phyloP scores from a whole-genome alignment of 2,797 vertebrate genomes.

The Gallirallus australis region DNA sequence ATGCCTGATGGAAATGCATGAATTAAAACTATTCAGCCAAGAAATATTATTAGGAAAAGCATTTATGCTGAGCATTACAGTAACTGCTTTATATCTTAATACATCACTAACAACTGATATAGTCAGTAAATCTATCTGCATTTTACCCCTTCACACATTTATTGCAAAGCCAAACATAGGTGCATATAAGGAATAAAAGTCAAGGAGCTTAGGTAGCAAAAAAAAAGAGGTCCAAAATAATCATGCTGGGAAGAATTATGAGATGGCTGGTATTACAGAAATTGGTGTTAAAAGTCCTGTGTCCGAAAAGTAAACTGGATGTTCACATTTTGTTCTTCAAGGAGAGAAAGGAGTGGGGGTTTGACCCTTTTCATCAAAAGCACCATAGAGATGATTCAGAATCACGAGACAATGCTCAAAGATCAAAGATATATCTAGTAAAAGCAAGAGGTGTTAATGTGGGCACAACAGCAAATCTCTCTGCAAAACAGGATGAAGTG shows the following conservation, averaged over 20 bases:
- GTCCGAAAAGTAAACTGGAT: neutral
- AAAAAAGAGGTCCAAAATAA: neutral
- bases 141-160: neutral
- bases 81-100: neutral
- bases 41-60: neutral
- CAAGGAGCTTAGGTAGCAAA: neutral
- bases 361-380: neutral
- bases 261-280: neutral
- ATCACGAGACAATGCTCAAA: neutral
- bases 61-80: neutral
- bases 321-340: neutral
- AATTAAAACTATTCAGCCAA: neutral
- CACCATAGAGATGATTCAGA: neutral
- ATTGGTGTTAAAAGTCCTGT: neutral
- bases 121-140: neutral
- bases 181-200: neutral
- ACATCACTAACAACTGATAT: neutral
- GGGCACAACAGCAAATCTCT: neutral
- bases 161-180: neutral
- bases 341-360: neutral
- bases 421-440: neutral
- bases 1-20: neutral
- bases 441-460: neutral
- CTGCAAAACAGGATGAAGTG: slow-evolving; percentile 24
- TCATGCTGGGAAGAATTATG: neutral